Evolutionary conservation across 1,140 invertebrate species (phyloP), one percentile per base, ranked within the genome.

Genomic region (Drosophila saltans): DNA sequence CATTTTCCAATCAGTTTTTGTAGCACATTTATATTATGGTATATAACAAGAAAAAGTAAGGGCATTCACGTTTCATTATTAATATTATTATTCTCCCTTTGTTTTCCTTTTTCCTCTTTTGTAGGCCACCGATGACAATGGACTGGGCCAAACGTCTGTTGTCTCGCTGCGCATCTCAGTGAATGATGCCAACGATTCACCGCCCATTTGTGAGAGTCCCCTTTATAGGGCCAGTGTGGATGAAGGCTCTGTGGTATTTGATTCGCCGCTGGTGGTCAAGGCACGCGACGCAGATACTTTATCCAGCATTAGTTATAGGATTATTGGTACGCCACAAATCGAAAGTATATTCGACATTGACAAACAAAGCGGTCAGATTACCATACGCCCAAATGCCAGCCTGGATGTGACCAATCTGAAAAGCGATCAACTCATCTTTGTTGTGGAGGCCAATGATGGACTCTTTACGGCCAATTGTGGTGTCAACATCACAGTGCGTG

Each of bases 131-230:
- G 98, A 98, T 80, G 95, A 97, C 80, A 94, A 96, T 78, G 97
- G 97, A 0, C 93, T 94, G 55, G 97, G 96, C 0, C 95, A 96
- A 79, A 95, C 94, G 8, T 95, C 95, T 9, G 95, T 95, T 24
- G 96, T 97, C 0, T 95, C 97, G 0, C 93, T 99, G 0, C 95
- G 95, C 72, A 95, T 99, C 5, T 94, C 95, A 0, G 92, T 98
- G 0, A 93, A 93, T 0, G 97, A 98, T 91, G 95, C 95, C 39
- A 98, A 98, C 86, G 98, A 99, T 92, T 98, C 97, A 85, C 93
- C 96, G 0, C 97, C 97, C 0, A 93, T 94, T 8, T 98, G 98
- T 91, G 93, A 94, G 7, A 95, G 95, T 61, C 93, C 94, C 0
- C 93, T 95, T 9, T 97, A 97, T 91, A 94, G 95, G 6, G 95